Evolutionary conservation across 1,140 invertebrate genomes (phyloP), one percentile per base, ranked within the genome.

Genomic region (Dinothrombium tinctorium): DNA sequence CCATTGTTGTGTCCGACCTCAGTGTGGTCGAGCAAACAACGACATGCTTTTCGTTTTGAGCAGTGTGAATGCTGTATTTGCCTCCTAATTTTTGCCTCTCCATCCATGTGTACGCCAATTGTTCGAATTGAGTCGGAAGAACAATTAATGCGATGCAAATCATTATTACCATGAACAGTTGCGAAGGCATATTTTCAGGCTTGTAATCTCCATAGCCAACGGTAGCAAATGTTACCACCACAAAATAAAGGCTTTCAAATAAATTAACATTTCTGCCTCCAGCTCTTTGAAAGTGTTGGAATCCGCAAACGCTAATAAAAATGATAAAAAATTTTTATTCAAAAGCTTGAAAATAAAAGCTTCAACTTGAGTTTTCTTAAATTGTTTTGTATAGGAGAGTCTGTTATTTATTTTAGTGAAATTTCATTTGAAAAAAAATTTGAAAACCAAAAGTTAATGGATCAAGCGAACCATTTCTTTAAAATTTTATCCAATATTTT

Each of bases 1-100:
- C 87, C 78, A 94, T 87, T 48, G 95, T 87, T 42, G 87, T 92
- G 56, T 95, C 89, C 0, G 87, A 79, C 51, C 92, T 83, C 6
- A 96, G 63, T 0, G 81, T 90, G 83, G 0, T 86, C 86, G 29
- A 84, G n/a, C n/a, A n/a, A n/a, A n/a, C n/a, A n/a, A n/a, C n/a
- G n/a, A n/a, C n/a, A n/a, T n/a, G n/a, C n/a, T n/a, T n/a, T n/a
- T n/a, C n/a, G n/a, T n/a, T n/a, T n/a, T n/a, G n/a, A n/a, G n/a
- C n/a, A n/a, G n/a, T 66, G 55, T 92, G 87, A 26, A 60, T 60
- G 0, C 81, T 89, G 62, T 95, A 94, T 2, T 81, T 87, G 23
- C 84, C 86, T 1, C 89, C 90, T 9, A 61, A 44, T 45, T 67
- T 68, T 51, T 67, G 62, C 20, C n/a, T n/a, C n/a, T n/a, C n/a